Conservation (phyloP, 2,113 vertebrate genomes). For the Merops nubicus region DNA sequence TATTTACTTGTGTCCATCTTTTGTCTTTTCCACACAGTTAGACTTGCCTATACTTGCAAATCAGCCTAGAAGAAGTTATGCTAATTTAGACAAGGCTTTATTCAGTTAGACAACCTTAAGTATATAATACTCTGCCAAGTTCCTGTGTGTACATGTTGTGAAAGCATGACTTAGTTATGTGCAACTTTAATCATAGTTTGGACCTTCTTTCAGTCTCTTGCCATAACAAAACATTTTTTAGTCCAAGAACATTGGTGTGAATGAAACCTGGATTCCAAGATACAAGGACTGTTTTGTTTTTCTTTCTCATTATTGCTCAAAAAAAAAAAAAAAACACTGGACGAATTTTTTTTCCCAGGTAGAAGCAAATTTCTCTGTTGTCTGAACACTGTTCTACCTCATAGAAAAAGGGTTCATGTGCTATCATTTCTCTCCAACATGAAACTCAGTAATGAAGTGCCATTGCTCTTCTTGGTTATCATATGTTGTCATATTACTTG, state of each 20-base stretch:
- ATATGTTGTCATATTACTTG: background rate
- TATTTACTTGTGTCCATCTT: background rate
- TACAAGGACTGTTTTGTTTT: background rate
- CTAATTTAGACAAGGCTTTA: background rate
- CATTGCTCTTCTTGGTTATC: background rate
- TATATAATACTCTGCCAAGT: background rate
- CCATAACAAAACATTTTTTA: background rate
- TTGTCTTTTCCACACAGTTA: background rate
- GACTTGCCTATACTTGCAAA: background rate
- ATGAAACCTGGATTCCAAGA: background rate
- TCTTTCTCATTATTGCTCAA: rapidly evolving
- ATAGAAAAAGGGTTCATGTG: background rate
- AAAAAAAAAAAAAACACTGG: no score
- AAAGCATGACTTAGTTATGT: background rate
- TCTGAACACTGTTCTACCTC: background rate
- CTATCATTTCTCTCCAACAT: background rate
- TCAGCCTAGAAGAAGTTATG: background rate
- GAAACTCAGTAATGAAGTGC: background rate
- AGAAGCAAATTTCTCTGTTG: background rate
- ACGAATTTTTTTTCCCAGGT: no score
- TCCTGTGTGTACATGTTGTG: background rate
- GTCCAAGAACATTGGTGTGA: background rate
- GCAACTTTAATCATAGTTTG: background rate
- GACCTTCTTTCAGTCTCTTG: background rate
- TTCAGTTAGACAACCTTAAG: background rate